Conservation (phyloP, 2,888 invertebrate species). For the Dolichopus griseipennis region DNA sequence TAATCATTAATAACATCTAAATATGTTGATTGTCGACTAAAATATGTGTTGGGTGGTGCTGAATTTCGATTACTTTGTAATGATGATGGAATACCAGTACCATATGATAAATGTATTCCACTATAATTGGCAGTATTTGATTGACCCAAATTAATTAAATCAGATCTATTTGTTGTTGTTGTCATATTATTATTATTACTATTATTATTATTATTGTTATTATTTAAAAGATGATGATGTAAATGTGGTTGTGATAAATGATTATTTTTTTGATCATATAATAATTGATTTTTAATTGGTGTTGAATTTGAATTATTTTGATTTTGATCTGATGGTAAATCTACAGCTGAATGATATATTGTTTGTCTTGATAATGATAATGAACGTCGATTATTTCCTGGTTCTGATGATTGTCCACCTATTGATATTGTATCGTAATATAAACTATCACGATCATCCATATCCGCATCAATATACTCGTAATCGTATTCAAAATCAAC, state of each 20-base stretch:
- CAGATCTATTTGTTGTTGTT: slow-evolving; percentile 20
- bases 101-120: slow-evolving; percentile 27
- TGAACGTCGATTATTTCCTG: slow-evolving; percentile 40
- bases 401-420: slow-evolving; percentile 29
- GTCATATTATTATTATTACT: slow-evolving; percentile 21
- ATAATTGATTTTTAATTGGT: slow-evolving; percentile 11
- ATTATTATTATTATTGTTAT: slow-evolving; percentile 29
- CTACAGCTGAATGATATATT: slow-evolving; percentile 52
- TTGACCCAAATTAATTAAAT: not conserved
- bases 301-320: slow-evolving; percentile 7
- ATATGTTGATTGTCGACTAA: not conserved
- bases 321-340: slow-evolving; percentile 41
- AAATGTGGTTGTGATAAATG: slow-evolving; percentile 12
- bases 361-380: slow-evolving; percentile 51
- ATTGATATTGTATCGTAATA: slow-evolving; percentile 40
- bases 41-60: slow-evolving; percentile 21
- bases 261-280: slow-evolving; percentile 15
- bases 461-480: slow-evolving; percentile 41
- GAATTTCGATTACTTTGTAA: slow-evolving; percentile 32
- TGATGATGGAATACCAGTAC: slow-evolving; percentile 24
- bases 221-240: slow-evolving; percentile 25
- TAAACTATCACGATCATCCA: slow-evolving; percentile 41
- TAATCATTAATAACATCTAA: slow-evolving; percentile 10
- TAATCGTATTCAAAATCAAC: slow-evolving; percentile 29
- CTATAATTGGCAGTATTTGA: slow-evolving; percentile 26